Conservation (phyloP, 2,113 vertebrate species). For the Phrynosoma blainvillii region DNA sequence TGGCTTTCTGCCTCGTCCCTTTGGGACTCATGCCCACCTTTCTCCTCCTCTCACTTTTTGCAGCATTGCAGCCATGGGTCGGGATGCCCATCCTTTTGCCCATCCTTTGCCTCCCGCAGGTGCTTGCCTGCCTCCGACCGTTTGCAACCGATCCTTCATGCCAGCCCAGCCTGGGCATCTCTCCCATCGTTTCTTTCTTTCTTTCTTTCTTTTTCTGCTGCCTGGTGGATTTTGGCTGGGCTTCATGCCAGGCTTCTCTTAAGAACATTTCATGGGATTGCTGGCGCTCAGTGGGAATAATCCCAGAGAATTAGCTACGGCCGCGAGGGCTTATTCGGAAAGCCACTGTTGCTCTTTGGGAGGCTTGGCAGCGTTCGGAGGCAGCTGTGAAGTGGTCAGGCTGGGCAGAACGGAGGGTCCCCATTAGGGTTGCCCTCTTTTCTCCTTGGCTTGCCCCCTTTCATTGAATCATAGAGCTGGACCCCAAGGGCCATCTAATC, state of each 20-base stretch:
- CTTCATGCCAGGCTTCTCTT: background rate
- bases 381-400: background rate
- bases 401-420: too few species aligned
- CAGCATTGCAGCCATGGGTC: too few species aligned
- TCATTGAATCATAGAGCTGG: too few species aligned
- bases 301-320: background rate
- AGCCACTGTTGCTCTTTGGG: background rate
- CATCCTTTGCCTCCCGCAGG: background rate
- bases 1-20: too few species aligned
- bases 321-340: background rate
- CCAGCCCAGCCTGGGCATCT: background rate
- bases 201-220: background rate
- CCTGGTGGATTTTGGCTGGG: background rate
- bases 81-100: background rate
- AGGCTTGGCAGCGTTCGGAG: background rate
- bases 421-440: too few species aligned
- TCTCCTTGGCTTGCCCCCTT: too few species aligned
- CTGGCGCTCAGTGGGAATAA: background rate
- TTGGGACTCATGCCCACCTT: too few species aligned
- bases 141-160: background rate
- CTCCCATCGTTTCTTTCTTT: background rate
- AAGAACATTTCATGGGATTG: background rate
- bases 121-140: too few species aligned
- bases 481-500: too few species aligned
- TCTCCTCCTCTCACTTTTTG: background rate